Evolutionary conservation across 1,140 invertebrate species (phyloP), one percentile per base, ranked within the genome.

Genomic region (Caerostris darwini): DNA sequence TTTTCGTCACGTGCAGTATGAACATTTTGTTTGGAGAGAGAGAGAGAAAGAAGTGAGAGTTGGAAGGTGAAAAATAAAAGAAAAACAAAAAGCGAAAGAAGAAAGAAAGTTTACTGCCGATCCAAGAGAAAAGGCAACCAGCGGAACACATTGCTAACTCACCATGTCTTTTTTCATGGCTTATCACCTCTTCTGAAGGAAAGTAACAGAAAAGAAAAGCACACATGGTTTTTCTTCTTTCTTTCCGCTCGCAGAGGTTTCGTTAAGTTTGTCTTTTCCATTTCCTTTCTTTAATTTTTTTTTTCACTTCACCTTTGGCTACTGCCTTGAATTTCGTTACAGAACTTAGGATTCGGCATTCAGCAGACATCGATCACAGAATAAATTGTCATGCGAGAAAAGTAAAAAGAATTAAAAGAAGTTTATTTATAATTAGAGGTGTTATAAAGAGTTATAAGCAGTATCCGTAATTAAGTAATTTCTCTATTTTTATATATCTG

Each of bases 1-100:
- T 90, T 34, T 87, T 64, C 34, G 87, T 71, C 61, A 71, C 87
- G 87, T 90, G 87, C 69, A 64, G 87, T 90, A 90, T 90, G 87
- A 64, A 64, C n/a, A 50, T 53, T 59, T 69, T 67, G 71, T 71
- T 69, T 57, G 64, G 34, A 34, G 34, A 34, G 34, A 34, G 50
- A 56, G 53, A 58, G 53, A 54, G 64, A 69, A 57, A 90, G 87
- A 71, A 90, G 71, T 14, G 10, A 59, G 64, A 57, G 50, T 61
- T 61, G 59, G 59, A 64, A 7, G 14, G 85, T 7, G 17, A 5
- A 8, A 0, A 53, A 53, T 6, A 83, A 56, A 58, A 67, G 64
- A 34, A 50, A 12, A 87, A 85, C 54, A 19, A 3, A 34, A 64
- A 19, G 58, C 10, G 54, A 8, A 87, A 64, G 34, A 87, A 61